Conservation (phyloP, 37 sponge, comb jelly and placozoan genomes). For the Halichondria panicea region DNA sequence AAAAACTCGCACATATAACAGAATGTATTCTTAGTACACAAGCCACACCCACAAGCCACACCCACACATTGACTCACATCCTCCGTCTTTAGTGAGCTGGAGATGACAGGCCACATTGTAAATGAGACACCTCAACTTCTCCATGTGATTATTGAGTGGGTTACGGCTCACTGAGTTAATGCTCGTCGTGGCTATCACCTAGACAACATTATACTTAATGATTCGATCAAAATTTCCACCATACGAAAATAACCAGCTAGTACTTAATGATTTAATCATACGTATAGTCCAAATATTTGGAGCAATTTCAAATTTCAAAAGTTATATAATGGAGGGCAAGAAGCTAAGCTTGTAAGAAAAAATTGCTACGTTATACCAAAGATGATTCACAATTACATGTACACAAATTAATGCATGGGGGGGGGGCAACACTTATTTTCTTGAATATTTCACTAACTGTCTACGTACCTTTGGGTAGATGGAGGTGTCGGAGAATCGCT, state of each 20-base stretch:
- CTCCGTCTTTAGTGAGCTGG: slow-evolving; percentile 40
- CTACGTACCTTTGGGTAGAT: slow-evolving; percentile 51
- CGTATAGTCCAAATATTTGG: no score
- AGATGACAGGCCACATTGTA: slow-evolving; percentile 76
- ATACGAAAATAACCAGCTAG: no score
- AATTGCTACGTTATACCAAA: no score
- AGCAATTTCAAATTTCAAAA: no score
- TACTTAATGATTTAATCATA: no score
- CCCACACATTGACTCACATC: slow-evolving; percentile 25
- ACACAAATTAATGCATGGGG: no score
- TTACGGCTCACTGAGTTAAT: slow-evolving; percentile 30
- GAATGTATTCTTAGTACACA: neutral
- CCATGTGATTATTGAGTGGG: slow-evolving; percentile 41
- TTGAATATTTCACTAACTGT: neutral
- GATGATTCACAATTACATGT: no score
- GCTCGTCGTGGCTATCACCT: neutral
- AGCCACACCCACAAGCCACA: neutral
- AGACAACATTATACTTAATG: no score
- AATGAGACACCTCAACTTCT: slow-evolving; percentile 47
- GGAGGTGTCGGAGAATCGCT: slow-evolving; percentile 16
- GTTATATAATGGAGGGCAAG: no score
- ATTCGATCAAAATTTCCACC: no score
- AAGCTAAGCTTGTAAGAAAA: no score
- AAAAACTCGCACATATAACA: neutral
- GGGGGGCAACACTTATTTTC: no score